Conservation (phyloP, 2,113 vertebrate genomes). For the Picathartes gymnocephalus region DNA sequence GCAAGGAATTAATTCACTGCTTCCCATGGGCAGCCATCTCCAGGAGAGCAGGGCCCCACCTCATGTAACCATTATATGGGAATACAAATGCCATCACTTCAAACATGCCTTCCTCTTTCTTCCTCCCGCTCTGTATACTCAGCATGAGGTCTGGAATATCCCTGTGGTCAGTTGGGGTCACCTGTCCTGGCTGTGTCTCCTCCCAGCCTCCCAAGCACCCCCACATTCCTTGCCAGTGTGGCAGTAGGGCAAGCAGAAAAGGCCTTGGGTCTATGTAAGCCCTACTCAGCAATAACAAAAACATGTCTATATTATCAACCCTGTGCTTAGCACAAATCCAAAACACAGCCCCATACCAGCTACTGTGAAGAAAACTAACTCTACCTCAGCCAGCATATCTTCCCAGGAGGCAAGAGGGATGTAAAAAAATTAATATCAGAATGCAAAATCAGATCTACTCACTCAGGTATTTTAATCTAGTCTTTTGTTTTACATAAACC, state of each 20-base stretch:
- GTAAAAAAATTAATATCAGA: neutral
- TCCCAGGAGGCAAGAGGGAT: neutral
- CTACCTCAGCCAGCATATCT: neutral
- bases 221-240: rapidly evolving
- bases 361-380: neutral
- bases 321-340: neutral
- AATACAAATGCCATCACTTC: neutral
- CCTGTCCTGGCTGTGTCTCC: neutral
- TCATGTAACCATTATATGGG: neutral
- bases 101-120: neutral
- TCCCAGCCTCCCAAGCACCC: neutral
- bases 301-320: neutral
- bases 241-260: neutral
- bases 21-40: neutral
- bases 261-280: neutral
- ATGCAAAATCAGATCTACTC: neutral
- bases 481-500: neutral
- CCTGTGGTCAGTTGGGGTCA: neutral
- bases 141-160: neutral
- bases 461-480: neutral
- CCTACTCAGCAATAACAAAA: neutral
- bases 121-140: neutral
- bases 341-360: neutral
- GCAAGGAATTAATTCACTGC: neutral
- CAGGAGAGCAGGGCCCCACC: neutral